These are phyloP conservation scores for Malurus elegans DNA, from an alignment of 2,113 vertebrate species.

Conservation along the genomic window DNA sequence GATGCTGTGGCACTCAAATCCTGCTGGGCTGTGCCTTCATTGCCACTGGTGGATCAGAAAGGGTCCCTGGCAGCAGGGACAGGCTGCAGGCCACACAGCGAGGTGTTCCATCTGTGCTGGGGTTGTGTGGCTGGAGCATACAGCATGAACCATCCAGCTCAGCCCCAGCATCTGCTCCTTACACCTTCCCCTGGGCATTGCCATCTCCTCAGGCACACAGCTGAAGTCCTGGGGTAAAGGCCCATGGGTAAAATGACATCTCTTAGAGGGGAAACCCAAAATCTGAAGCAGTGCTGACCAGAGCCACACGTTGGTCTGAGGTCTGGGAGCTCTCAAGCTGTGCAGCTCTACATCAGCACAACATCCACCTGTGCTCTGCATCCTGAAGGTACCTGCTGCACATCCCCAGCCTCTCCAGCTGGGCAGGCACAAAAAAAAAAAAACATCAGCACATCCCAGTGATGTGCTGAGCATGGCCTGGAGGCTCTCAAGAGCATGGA, in stretches of 20 bases:
- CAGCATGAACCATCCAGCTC: not conserved
- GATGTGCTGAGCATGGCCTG: accelerated
- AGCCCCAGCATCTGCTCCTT: not conserved
- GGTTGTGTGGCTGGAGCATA: accelerated
- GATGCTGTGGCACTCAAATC: not conserved
- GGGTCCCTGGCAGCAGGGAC: not conserved
- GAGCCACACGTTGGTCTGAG: accelerated
- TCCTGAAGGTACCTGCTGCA: not conserved
- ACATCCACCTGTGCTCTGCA: not conserved
- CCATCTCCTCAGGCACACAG: not conserved
- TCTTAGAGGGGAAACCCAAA: not conserved
- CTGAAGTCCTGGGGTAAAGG: not conserved
- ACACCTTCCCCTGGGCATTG: not conserved
- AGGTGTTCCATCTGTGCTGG: not conserved
- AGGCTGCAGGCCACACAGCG: accelerated
- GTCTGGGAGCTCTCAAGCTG: not conserved
- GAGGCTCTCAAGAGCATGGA: not conserved
- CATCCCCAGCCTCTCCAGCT: not conserved
- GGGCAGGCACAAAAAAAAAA: too few relatives aligned
- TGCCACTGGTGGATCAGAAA: not conserved
- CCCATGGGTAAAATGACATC: accelerated
- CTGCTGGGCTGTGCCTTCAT: not conserved
- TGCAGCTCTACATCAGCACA: not conserved
- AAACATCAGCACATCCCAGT: not conserved
- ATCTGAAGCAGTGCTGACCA: not conserved